Conservation (phyloP, 2,113 vertebrate genomes). For the Camelus bactrianus region DNA sequence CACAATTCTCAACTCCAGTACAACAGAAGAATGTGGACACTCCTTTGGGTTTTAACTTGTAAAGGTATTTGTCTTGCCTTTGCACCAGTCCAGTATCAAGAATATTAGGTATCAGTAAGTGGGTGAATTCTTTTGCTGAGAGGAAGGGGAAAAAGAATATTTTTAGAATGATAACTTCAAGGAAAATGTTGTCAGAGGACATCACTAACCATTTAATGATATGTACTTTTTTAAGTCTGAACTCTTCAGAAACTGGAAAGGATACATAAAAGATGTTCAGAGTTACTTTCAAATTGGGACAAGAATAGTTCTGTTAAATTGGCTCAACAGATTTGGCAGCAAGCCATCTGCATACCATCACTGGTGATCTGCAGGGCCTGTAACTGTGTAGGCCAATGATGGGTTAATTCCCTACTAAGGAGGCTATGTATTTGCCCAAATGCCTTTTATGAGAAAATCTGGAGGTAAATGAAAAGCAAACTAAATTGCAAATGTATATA, state of each 20-base stretch:
- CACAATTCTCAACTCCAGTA: not conserved
- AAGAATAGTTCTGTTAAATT: conserved; percentile 54
- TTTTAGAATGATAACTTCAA: conserved; percentile 20
- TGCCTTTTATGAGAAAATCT: not conserved
- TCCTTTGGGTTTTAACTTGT: conserved; percentile 22
- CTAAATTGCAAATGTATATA: not conserved
- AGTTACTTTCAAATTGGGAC: conserved; percentile 30
- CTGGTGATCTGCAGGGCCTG: not conserved
- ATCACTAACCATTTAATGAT: not conserved
- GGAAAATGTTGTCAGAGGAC: not conserved
- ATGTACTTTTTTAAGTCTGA: not conserved
- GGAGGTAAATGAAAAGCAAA: conserved; percentile 30
- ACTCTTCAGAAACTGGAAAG: conserved; percentile 32
- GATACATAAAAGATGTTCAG: not conserved
- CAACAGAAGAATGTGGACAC: not conserved
- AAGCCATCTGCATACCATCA: not conserved
- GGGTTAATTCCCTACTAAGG: not conserved
- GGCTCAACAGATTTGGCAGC: not conserved
- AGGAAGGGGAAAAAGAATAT: not conserved
- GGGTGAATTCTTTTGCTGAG: conserved; percentile 16
- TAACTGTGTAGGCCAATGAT: not conserved
- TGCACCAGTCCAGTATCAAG: not conserved
- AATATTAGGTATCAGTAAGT: conserved; percentile 19
- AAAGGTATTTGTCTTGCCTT: conserved; percentile 41
- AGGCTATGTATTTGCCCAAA: not conserved